Base-by-base conservation (phyloP, 2,888 invertebrate species). In the Aquatica leii region DNA sequence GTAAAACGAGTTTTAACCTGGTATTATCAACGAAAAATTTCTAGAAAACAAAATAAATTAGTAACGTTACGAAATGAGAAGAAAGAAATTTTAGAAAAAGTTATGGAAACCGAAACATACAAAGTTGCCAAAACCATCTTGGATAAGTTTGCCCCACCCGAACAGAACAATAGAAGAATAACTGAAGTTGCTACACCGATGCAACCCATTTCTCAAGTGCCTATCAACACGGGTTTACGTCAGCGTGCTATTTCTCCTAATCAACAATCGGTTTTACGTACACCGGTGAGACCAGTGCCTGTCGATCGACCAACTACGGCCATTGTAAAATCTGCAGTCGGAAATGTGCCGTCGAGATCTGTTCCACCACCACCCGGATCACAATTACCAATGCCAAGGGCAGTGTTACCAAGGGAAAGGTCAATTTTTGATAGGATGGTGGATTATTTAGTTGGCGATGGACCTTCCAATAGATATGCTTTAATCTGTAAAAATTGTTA, bases 21-120 rank as follows among this genome's bases (percentile, higher is more conserved):
- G 92, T 96, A 95, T 81, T 98, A 93, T 80, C 90, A 90, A 73
- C 87, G 93, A 80, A 90, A 92, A 77, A 85, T 96, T 54, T 87
- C 87, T 64, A 88, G 88, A 77, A 95, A 94, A 82, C 89, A 92
- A 77, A 84, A 86, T 59, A 90, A 91, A 78, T 82, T 95, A 37
- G 82, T 82, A 49, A 86, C 86, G 56, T 86, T 96, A 81, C 86
- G 88, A 72, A 88, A 88, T n/a, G 89, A 94, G 75, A 97, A 95
- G 77, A 92, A 90, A 79, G 90, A 92, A 79, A 90, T 98, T 68
- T 83, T 99, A 59, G 97, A 98, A 76, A 92, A 95, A 78, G 97
- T 99, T 31, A 97, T 95, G 90, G 97, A 98, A 77, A 98, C 91
- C 35, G 98, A 98, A 82, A 98, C 97, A 0, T 99, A 97, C 79